Base-by-base conservation (phyloP, 2,797 vertebrate genomes). In the Masticophis lateralis region DNA sequence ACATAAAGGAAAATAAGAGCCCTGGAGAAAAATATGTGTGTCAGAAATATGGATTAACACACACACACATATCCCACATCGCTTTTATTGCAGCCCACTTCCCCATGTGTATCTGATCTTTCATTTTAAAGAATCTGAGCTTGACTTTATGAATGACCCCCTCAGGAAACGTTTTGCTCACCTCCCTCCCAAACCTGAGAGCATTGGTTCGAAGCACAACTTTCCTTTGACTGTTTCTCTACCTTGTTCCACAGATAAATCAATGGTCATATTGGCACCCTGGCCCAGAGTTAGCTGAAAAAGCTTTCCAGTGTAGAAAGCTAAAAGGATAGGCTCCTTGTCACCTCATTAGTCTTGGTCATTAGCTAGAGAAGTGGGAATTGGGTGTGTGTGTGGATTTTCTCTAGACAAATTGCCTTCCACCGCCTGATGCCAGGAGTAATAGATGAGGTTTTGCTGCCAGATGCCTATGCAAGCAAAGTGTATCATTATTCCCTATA, bases 361-460 rank as follows among this genome's bases (percentile, higher is more conserved):
- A 51, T 92, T 79, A 89, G 91, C 63, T 60, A 83, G 56, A 60
- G 37, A 60, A 43, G 56, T 74, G 87, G 63, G 51, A 25, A n/a
- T 3, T 28, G 32, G 9, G 18, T 2, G 27, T 37, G 10, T 20
- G 43, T 1, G 74, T 25, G 74, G 9, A 12, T 60, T 79, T 89
- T 22, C 87, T 37, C 18, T 83, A 57, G 87, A 89, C 66, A 89
- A 92, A 89, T 60, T 51, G 66, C 91, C 37, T 83, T 43, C 87
- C 32, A 14, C 63, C 3, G 56, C 16, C 18, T 8, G 25, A 18
- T 47, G 66, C 66, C 87, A n/a, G 51, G 56, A 51, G 63, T 74
- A 88, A 92, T 88, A 27, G 87, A 92, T 88, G 63, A 55, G 91
- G 53, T 28, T 57, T 43, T 57, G 87, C 87, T 88, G 91, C 55